Base-by-base conservation (phyloP, 2,888 invertebrate genomes). In the Cephus runcator region DNA sequence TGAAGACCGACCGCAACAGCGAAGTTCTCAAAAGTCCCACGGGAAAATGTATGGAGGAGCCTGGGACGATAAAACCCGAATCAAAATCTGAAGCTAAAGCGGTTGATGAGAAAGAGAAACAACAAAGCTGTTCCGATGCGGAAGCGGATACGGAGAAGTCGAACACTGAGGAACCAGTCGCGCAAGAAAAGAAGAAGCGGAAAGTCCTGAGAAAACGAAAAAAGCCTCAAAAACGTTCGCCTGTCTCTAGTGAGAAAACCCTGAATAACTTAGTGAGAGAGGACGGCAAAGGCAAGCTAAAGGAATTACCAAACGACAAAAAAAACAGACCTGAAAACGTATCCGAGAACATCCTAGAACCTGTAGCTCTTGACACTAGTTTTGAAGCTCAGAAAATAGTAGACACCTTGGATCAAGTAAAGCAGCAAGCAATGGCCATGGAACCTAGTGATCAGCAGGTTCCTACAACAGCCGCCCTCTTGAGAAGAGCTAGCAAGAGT, bases 151-250 rank as follows among this genome's bases (percentile, higher is more conserved):
- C 91, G 12, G 92, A 92, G 79, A 91, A 92, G 92, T 83, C 94
- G 89, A 85, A 92, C 86, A 83, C 93, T 92, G 78, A 94, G 92
- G 88, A 95, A 93, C 88, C 92, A 91, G 84, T 92, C 91, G 40
- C 88, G 90, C 81, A 91, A 77, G 89, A 92, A 81, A 94, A 93
- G 89, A 94, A 92, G 92, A 94, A 93, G 85, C 90, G 93, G 77
- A 95, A 95, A 88, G 92, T 95, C 12, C 92, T 95, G 86, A 93
- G 95, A 86, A 95, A 95, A 90, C 93, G 95, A 68, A 94, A 94
- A 85, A 95, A 94, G 89, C 92, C 92, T 4, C 91, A 90, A 73
- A 92, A 93, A 78, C 90, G 90, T 34, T 80, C 87, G 4, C 85
- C 85, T 35, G 84, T 79, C 15, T 82, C 80, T 33, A 81, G 83